Evolutionary conservation across 2,888 invertebrate species (phyloP), one percentile per base, ranked within the genome.

Genomic region (Hydropsyche betteni): DNA sequence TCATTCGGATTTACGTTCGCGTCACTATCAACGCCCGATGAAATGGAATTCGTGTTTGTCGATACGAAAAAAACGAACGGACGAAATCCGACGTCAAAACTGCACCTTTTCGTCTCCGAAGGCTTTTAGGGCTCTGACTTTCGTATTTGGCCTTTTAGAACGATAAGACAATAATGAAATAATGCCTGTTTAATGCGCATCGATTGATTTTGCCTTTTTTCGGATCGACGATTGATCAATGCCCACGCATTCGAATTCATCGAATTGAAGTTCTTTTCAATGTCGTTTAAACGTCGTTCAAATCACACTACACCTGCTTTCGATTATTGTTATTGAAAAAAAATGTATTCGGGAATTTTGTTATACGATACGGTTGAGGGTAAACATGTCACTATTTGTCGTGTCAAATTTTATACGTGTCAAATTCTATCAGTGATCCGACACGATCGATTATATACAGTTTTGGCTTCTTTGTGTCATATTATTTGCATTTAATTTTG

Each of bases 131-230:
- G 7, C 10, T 10, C 44, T 44, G 7, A 44, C 24, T 24, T 24
- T 24, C 24, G 24, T 24, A 24, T 24, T 24, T 2, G 24, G 24
- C 24, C 24, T 24, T 24, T 24, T 24, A 24, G 24, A 24, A 24
- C 53, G 77, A 77, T 77, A 77, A 77, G 68, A 64, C 51, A 14
- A 74, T 77, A 77, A 77, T 77, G 77, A 77, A 77, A 75, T 75
- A 77, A 77, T 70, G 75, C 75, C 75, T 53, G 53, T 71, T 77
- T 75, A 24, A 70, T 74, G 74, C 71, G 51, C 14, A 12, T 10
- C 8, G 38, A 51, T 69, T 10, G 12, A 51, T 6, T 50, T 69
- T 14, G 14, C 44, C 44, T 4, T 44, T 44, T 44, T 44, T 10
- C 7, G 44, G 10, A 8, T 44, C 44, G 44, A 10, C 44, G 7